Evolutionary conservation across 2,888 invertebrate genomes (phyloP), one percentile per base, ranked within the genome.

Genomic region (Melipona beecheii): DNA sequence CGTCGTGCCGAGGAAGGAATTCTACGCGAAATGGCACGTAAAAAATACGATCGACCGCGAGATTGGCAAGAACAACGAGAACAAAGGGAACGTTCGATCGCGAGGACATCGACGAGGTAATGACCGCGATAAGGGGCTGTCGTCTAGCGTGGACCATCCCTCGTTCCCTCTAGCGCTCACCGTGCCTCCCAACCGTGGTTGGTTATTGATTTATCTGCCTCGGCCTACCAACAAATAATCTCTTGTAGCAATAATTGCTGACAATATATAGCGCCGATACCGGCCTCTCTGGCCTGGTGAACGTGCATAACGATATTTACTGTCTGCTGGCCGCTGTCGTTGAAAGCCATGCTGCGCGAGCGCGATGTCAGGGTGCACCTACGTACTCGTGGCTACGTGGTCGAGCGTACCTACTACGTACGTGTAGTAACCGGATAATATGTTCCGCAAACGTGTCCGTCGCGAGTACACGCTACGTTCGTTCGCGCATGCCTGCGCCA

Each of bases 201-300:
- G 86, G 71, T 89, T 87, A 90, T 90, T 89, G 90, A 90, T 90
- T 90, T 90, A 90, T 88, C 85, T 66, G 78, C 75, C 69, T 60
- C 73, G 68, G 73, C 74, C 75, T 75, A 74, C 75, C 88, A 83
- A 88, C 87, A 88, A 90, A 90, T 88, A 90, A 90, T 88, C 88
- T 81, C 89, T 87, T 87, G 89, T 89, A 90, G 86, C 89, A 87
- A 89, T 90, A 90, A 90, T 90, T 89, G 90, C 90, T 86, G 88
- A 89, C 86, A 86, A 89, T 90, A 82, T 90, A 89, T 86, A 86
- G 87, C 84, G 73, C 73, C 78, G 87, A 78, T 76, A 78, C 85
- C 62, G 74, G 81, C 62, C 65, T 54, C 74, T 65, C 79, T 11
- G 50, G 24, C 54, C 50, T 36, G 36, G 56, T 0, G 69, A 79